These are phyloP conservation scores for Pimephales promelas DNA, from an alignment of 2,113 vertebrate genomes.

Conservation along the genomic window DNA sequence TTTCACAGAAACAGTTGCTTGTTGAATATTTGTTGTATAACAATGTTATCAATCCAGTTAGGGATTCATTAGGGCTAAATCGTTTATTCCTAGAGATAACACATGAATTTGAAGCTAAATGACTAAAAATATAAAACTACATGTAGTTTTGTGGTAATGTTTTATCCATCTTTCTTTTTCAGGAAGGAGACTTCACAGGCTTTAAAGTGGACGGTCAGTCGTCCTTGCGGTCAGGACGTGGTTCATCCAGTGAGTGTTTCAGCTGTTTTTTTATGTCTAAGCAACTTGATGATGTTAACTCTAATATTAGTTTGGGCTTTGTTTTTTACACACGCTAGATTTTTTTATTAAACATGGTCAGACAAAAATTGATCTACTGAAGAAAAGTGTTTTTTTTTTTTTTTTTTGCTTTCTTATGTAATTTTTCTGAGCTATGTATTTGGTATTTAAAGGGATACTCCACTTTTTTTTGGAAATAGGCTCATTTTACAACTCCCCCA, in stretches of 20 bases:
- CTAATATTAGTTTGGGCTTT: neutral
- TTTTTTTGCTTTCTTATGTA: too few relatives aligned
- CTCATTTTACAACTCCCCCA: too few relatives aligned
- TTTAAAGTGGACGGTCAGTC: conserved; percentile 75
- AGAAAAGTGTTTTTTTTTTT: neutral
- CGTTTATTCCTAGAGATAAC: too few relatives aligned
- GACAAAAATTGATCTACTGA: neutral
- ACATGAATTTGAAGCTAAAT: neutral
- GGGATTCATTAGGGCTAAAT: neutral
- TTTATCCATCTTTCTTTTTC: conserved; percentile 8
- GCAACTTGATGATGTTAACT: neutral
- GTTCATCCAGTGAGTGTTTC: conserved; percentile 72
- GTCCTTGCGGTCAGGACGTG: conserved; percentile 69
- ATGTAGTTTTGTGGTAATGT: neutral
- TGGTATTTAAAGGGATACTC: too few relatives aligned
- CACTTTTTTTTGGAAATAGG: too few relatives aligned
- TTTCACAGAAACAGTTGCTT: neutral
- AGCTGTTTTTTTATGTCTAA: neutral
- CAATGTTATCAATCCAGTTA: neutral
- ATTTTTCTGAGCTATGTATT: too few relatives aligned
- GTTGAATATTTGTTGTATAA: neutral
- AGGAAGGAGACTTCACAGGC: conserved; percentile 83
- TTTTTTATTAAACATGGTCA: neutral
- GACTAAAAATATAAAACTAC: neutral
- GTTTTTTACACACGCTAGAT: neutral